Percentiles rank a stretch among this genome's conserved stretches.
Evolutionary conservation across 2,888 invertebrate species (phyloP).

Genomic region (Bursaphelenchus okinawaensis): DNA sequence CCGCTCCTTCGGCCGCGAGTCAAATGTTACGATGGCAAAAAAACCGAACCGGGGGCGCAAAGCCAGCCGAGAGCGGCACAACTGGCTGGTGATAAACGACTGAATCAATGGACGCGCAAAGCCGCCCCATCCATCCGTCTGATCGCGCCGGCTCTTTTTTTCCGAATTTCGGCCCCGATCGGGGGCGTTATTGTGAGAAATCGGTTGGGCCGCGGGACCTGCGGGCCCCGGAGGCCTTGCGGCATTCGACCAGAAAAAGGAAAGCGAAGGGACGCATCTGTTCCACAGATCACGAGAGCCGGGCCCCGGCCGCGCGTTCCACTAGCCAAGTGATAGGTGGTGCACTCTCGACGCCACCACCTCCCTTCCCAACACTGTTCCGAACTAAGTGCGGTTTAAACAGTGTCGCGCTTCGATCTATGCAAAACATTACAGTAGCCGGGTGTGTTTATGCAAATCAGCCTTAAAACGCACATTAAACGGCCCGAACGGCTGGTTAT

Average conservation of each 20-base stretch:
- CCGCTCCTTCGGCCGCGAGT: not conserved
- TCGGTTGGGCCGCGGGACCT: not conserved
- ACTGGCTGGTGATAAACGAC: not conserved
- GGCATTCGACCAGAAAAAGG: constrained; percentile 6
- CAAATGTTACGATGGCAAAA: not conserved
- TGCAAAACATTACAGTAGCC: no score
- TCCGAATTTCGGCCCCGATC: not conserved
- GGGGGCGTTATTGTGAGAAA: not conserved
- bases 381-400: no score
- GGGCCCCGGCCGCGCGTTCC: constrained; percentile 7
- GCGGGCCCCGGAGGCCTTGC: not conserved
- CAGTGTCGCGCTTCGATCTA: no score
- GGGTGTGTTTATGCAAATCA: no score
- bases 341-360: constrained; percentile 10
- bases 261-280: not conserved
- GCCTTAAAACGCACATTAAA: no score
- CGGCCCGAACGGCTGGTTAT: not conserved
- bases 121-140: not conserved
- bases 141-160: not conserved
- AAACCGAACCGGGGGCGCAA: not conserved
- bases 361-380: not conserved
- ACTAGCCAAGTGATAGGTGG: constrained; percentile 2
- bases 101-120: not conserved
- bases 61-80: not conserved
- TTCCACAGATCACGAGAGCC: not conserved